A percentile compares a stretch with the other conserved stretches of the same genome.
These are phyloP conservation scores for Drosophila demipolita DNA, from an alignment of 2,888 invertebrate genomes.

Conservation along the genomic window DNA sequence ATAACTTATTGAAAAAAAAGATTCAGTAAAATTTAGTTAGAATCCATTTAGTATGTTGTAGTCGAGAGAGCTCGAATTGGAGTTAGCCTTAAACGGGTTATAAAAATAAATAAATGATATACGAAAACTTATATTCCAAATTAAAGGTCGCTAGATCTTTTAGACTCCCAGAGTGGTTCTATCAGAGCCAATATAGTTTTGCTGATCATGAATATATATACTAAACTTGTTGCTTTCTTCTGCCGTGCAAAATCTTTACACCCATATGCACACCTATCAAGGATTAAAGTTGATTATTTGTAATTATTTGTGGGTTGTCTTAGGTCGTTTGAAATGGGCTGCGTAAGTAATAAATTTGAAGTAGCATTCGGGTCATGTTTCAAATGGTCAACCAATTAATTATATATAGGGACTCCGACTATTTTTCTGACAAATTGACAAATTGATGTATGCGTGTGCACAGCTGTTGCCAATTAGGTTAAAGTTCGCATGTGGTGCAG, in stretches of 20 bases:
- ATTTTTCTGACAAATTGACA: constrained; percentile 41
- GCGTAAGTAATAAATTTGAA: constrained; percentile 7
- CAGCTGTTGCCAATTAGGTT: constrained; percentile 71
- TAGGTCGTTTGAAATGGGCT: constrained; percentile 10
- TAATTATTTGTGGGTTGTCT: not conserved
- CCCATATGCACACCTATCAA: too few species aligned
- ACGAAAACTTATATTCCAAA: not conserved
- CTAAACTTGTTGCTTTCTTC: not conserved
- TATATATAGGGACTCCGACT: constrained; percentile 39
- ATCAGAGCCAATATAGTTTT: not conserved
- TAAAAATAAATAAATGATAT: not conserved
- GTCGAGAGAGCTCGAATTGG: too few species aligned
- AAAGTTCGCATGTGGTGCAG: constrained; percentile 41
- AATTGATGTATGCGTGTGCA: constrained; percentile 48
- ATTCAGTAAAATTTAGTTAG: too few species aligned
- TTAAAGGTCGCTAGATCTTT: not conserved
- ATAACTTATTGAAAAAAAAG: too few species aligned
- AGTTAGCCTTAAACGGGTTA: too few species aligned
- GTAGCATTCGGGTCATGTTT: constrained; percentile 34
- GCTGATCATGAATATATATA: not conserved
- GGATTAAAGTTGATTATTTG: not conserved
- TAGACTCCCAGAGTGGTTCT: not conserved
- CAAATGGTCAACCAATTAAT: constrained; percentile 48
- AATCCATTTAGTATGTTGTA: too few species aligned
- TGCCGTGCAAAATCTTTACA: not conserved